Percentiles rank a stretch among this genome's conserved stretches.
Evolutionary conservation across 2,888 invertebrate genomes (phyloP).

Genomic region (Fabriciana adippe): DNA sequence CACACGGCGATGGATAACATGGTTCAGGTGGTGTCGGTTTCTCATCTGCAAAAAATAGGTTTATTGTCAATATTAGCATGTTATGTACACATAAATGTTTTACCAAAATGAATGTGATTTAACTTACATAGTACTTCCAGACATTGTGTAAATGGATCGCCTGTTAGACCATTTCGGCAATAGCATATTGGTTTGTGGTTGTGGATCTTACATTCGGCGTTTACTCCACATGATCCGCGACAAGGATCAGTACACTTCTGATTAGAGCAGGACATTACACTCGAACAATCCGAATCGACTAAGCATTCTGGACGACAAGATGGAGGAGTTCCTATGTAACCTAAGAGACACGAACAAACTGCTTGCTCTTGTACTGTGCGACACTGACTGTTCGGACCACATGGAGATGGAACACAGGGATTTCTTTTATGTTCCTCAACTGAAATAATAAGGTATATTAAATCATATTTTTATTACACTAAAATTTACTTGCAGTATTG

Average conservation of each 20-base stretch:
- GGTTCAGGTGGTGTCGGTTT: slow-evolving; percentile 67
- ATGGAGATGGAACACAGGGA: slow-evolving; percentile 88
- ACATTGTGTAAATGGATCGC: slow-evolving; percentile 91
- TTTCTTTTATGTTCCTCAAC: slow-evolving; percentile 57
- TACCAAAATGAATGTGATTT: slow-evolving; percentile 13
- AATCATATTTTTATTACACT: too few species aligned
- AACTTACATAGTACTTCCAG: slow-evolving; percentile 59
- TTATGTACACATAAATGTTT: not conserved
- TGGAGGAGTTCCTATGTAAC: slow-evolving; percentile 88
- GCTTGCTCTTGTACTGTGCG: slow-evolving; percentile 80
- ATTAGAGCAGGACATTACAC: slow-evolving; percentile 88
- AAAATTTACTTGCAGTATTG: too few species aligned
- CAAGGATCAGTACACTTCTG: slow-evolving; percentile 92
- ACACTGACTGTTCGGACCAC: slow-evolving; percentile 90
- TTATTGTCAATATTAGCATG: not conserved
- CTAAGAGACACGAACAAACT: slow-evolving; percentile 88
- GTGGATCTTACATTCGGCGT: slow-evolving; percentile 89
- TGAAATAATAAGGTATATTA: slow-evolving; percentile 34
- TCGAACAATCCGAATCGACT: slow-evolving; percentile 90
- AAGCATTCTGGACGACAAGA: slow-evolving; percentile 92
- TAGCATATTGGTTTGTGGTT: slow-evolving; percentile 94
- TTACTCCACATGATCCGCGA: slow-evolving; percentile 89
- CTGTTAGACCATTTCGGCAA: slow-evolving; percentile 87
- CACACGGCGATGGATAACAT: slow-evolving; percentile 89
- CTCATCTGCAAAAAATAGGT: slow-evolving; percentile 50